Percentiles rank a stretch among this genome's conserved stretches.
phyloP scores from a whole-genome alignment of 2,797 vertebrate genomes.

The Pangasius larnaudii region DNA sequence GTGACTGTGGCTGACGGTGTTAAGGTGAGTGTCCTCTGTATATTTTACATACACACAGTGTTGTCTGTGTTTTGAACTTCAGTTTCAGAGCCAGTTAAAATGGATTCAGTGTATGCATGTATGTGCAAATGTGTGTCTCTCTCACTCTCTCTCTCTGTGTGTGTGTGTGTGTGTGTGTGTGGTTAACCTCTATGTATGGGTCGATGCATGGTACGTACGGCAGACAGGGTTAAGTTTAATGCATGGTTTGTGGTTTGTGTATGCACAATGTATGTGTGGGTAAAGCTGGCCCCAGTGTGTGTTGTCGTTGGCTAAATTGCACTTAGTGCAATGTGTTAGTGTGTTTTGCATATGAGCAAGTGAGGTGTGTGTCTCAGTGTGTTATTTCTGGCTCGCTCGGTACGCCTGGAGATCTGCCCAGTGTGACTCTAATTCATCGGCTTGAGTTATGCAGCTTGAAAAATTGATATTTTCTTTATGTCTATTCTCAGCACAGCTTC shows the following conservation, averaged over 20 bases:
- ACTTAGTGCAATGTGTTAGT: slow-evolving; percentile 15
- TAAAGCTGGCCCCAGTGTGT: slow-evolving; percentile 14
- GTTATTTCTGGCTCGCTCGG: slow-evolving; percentile 23
- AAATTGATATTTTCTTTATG: slow-evolving; percentile 35
- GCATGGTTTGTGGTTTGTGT: not conserved
- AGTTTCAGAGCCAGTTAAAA: not conserved
- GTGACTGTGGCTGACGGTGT: not conserved
- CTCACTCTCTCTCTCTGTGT: not conserved
- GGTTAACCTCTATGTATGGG: slow-evolving; percentile 18
- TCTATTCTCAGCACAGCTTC: slow-evolving; percentile 24
- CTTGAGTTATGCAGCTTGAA: slow-evolving; percentile 38
- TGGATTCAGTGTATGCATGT: not conserved
- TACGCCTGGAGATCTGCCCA: slow-evolving; percentile 42
- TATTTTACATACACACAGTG: not conserved
- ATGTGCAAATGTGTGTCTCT: not conserved
- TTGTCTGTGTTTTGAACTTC: not conserved
- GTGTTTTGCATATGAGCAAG: slow-evolving; percentile 29
- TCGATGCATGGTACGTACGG: not conserved
- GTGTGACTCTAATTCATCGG: slow-evolving; percentile 41
- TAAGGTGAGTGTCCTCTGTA: not conserved
- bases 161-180: slow-evolving; percentile 9
- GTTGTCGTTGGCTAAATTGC: slow-evolving; percentile 43
- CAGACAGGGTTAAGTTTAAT: slow-evolving; percentile 9
- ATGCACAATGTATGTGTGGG: not conserved
- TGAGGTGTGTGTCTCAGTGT: not conserved